Base-by-base conservation (phyloP, 2,888 invertebrate species). In the Nomada fabriciana region DNA sequence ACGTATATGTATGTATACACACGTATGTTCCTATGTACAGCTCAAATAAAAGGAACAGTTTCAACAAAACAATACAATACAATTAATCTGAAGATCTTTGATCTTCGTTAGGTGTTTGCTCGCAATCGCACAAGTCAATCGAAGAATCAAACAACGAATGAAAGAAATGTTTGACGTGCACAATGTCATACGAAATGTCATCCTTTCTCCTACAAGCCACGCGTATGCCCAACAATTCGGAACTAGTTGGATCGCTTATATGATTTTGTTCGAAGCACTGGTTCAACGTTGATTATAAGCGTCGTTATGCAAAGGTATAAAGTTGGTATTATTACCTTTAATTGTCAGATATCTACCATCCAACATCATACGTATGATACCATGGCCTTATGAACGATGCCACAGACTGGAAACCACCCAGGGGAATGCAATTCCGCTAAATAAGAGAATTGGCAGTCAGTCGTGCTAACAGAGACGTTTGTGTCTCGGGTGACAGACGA, bases 361-460 rank as follows among this genome's bases (percentile, higher is more conserved):
- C 83, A 88, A 80, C 86, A 86, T 89, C 80, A 86, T 86, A 88
- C 67, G 74, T 84, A 76, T 78, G 63, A 87, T 82, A 88, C 78
- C 85, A 83, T 86, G 82, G 75, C 75, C 79, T 82, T 52, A 72
- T 47, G 59, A 47, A 80, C 20, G 78, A 83, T 82, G 70, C 77
- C 78, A 76, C 64, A 42, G 50, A 59, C 68, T 76, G 80, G 67
- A 84, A 76, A 78, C 55, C 74, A 60, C 61, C 78, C 80, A 76
- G 71, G 43, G 18, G 64, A 86, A 59, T 60, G 65, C 50, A 72
- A 79, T 75, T 80, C 82, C 67, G 69, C 65, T 78, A 76, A 82
- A 80, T 65, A 79, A 84, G 71, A 82, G 50, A 81, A 85, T 76
- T 71, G 50, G 29, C 65, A 42, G 43, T 82, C 59, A 83, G 67